Evolutionary conservation across 53 echinoderm and acorn worm genomes (phyloP).

Genomic region (Pentamera pediparva): DNA sequence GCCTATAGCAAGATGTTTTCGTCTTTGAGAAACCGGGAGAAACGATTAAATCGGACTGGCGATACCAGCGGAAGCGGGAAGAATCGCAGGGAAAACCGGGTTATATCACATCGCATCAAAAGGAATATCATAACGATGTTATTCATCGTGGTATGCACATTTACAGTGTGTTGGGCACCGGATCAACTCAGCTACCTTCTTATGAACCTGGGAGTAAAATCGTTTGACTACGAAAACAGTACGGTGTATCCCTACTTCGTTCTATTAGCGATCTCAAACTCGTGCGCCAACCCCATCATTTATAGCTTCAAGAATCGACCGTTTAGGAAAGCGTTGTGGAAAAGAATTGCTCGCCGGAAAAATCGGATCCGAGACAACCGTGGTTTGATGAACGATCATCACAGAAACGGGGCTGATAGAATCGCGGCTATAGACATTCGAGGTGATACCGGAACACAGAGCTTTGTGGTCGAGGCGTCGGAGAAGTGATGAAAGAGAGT

Average conservation of each 20-base stretch:
- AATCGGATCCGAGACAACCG: conserved; percentile 40
- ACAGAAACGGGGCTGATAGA: background rate
- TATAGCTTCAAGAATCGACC: conserved; percentile 79
- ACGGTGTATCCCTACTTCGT: conserved; percentile 64
- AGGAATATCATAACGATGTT: conserved; percentile 71
- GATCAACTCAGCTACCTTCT: conserved; percentile 74
- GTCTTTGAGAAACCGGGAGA: conserved; percentile 8
- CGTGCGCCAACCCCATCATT: conserved; percentile 80
- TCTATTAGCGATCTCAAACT: conserved; percentile 73
- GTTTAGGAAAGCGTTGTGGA: conserved; percentile 62
- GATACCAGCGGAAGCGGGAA: background rate
- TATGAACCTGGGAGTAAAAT: conserved; percentile 62
- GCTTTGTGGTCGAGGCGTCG: no score
- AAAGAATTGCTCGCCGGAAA: conserved; percentile 34
- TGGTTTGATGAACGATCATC: conserved; percentile 3
- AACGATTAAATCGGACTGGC: background rate
- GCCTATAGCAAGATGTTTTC: conserved; percentile 25
- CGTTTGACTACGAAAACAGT: conserved; percentile 53
- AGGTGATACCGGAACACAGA: no score
- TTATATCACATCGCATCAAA: conserved; percentile 19
- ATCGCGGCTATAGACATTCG: no score
- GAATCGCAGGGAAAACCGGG: background rate
- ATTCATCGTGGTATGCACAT: conserved; percentile 70
- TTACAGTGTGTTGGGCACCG: conserved; percentile 91
- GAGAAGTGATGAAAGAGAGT: no score